phyloP scores from a whole-genome alignment of 2,797 vertebrate species.

The Pseudocheirus occidentalis region DNA sequence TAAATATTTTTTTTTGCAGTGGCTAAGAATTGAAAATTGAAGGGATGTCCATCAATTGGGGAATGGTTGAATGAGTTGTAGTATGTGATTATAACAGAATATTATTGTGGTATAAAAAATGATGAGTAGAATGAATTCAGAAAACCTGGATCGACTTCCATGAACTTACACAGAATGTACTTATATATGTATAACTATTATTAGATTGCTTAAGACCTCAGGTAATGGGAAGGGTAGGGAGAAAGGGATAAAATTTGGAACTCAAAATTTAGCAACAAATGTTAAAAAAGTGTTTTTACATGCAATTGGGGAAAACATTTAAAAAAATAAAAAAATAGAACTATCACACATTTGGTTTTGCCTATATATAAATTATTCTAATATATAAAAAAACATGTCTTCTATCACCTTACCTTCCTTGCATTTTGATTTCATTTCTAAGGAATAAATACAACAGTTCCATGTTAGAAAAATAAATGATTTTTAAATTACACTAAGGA shows the following conservation, averaged over 20 bases:
- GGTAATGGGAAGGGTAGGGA: no score
- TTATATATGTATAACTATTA: background rate
- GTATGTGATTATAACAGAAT: background rate
- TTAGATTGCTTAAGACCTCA: no score
- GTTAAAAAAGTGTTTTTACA: background rate
- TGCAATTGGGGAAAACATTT: background rate
- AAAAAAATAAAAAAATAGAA: background rate
- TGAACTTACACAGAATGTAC: background rate
- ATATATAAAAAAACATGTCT: no score
- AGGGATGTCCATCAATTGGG: background rate
- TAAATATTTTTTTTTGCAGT: no score
- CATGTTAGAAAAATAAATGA: slow-evolving; percentile 46
- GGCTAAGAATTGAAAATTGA: background rate
- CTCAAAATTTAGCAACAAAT: background rate
- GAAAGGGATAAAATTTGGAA: background rate
- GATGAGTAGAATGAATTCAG: background rate
- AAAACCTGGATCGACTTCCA: background rate
- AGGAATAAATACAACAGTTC: slow-evolving; percentile 52
- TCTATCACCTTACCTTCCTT: background rate
- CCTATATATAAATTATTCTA: background rate
- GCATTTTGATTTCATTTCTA: slow-evolving; percentile 55
- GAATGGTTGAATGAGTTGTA: background rate
- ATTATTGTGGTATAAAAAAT: background rate
- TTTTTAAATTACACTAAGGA: slow-evolving; percentile 37
- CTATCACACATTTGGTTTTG: background rate